A percentile compares a stretch with the other conserved stretches of the same genome.
Evolutionary conservation across 2,113 vertebrate genomes (phyloP).

Genomic region (Puntigrus tetrazona): DNA sequence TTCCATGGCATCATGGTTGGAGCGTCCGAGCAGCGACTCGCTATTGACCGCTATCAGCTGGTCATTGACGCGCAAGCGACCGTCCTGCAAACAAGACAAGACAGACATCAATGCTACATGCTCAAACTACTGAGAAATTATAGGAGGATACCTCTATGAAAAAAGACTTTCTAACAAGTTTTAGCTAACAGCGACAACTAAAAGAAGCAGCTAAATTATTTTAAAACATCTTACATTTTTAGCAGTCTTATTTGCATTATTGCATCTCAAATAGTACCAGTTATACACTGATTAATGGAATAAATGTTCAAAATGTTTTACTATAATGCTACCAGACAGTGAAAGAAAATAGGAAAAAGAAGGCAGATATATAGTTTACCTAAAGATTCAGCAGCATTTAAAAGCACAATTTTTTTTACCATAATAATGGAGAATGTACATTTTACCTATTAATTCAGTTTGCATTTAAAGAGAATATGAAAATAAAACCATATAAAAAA

Average conservation of each 20-base stretch:
- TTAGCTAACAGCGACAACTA: neutral
- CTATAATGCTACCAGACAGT: neutral
- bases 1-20: constrained; percentile 94
- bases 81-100: constrained; percentile 78
- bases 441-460: neutral
- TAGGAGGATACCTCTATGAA: neutral
- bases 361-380: neutral
- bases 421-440: neutral
- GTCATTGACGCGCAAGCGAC: constrained; percentile 85
- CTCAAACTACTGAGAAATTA: neutral
- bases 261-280: neutral
- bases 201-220: neutral
- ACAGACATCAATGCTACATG: neutral
- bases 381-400: neutral
- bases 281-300: neutral
- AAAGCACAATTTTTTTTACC: neutral
- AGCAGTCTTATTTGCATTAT: neutral
- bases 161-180: neutral
- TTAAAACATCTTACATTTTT: neutral
- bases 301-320: neutral
- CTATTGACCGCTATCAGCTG: constrained; percentile 91
- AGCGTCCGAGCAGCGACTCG: constrained; percentile 85
- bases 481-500: no score
- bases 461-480: no score
- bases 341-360: neutral